A percentile compares a stretch with the other conserved stretches of the same genome.
phyloP scores from a whole-genome alignment of 1,140 invertebrate genomes.

The Bombus fervidus region DNA sequence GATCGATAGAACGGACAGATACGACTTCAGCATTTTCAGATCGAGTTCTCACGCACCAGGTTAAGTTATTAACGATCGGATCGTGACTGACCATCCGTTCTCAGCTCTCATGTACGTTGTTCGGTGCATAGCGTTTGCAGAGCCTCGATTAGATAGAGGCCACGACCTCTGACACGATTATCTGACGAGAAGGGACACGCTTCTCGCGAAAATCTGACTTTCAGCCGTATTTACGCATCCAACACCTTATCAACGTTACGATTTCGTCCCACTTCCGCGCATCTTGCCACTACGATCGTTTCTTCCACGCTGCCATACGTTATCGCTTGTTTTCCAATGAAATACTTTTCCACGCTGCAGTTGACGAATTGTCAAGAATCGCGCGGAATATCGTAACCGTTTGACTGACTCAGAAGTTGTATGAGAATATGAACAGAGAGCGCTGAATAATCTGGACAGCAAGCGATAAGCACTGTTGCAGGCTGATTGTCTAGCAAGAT shows the following conservation, averaged over 20 bases:
- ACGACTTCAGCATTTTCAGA: constrained; percentile 19
- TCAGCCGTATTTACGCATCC: neutral
- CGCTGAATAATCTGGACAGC: neutral
- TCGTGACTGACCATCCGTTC: neutral
- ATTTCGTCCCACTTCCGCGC: no score
- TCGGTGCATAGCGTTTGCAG: neutral
- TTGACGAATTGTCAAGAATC: no score
- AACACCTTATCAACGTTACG: neutral
- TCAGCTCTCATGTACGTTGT: neutral
- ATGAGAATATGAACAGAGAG: neutral
- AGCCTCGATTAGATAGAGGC: neutral
- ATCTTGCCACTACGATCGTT: no score
- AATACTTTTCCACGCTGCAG: no score
- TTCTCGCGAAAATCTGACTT: neutral
- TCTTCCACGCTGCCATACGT: no score
- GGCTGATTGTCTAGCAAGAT: neutral
- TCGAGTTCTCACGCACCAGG: neutral
- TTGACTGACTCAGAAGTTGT: neutral
- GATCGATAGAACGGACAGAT: neutral
- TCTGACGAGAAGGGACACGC: neutral
- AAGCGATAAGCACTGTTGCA: neutral
- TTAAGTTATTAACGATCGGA: neutral
- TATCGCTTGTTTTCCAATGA: no score
- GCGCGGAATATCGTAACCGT: neutral
- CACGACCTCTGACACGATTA: constrained; percentile 48